Percentiles rank a stretch among this genome's conserved stretches.
phyloP scores from a whole-genome alignment of 1,140 invertebrate species.

The Dinoponera quadriceps region DNA sequence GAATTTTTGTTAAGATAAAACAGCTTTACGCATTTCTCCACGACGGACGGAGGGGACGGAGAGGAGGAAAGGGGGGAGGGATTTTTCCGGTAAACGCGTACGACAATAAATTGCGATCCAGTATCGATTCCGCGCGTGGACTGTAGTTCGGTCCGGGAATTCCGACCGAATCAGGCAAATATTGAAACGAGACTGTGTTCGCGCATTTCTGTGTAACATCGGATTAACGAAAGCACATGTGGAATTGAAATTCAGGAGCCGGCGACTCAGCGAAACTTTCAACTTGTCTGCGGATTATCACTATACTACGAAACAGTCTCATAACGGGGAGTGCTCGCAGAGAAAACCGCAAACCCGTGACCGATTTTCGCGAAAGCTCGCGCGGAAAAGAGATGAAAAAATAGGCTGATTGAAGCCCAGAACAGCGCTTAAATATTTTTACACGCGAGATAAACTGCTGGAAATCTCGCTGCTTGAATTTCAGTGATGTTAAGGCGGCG shows the following conservation, averaged over 20 bases:
- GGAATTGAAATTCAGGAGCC: conserved; percentile 52
- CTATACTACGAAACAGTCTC: conserved; percentile 37
- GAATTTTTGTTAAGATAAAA: no score
- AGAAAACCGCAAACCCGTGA: conserved; percentile 4
- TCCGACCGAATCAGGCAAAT: conserved; percentile 50
- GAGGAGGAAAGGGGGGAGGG: no score
- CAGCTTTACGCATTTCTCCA: no score
- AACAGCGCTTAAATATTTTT: conserved; percentile 13
- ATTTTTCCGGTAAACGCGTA: conserved; percentile 17
- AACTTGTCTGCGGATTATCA: conserved; percentile 47
- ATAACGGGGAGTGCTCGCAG: conserved; percentile 28
- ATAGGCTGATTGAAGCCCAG: background rate
- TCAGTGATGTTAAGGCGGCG: no score
- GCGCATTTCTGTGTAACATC: conserved; percentile 53
- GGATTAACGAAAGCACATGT: conserved; percentile 51
- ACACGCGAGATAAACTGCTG: background rate
- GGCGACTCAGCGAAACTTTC: conserved; percentile 37
- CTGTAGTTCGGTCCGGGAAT: conserved; percentile 13
- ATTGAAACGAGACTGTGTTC: conserved; percentile 32
- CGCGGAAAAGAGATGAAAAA: background rate
- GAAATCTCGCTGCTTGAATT: background rate
- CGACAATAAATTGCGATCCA: conserved; percentile 46
- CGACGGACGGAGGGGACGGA: no score
- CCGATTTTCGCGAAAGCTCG: conserved; percentile 14
- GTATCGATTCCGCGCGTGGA: conserved; percentile 8